Percentiles rank a stretch among this genome's conserved stretches.
Conservation (phyloP, 2,888 invertebrate genomes). For the Heliconius aoede region DNA sequence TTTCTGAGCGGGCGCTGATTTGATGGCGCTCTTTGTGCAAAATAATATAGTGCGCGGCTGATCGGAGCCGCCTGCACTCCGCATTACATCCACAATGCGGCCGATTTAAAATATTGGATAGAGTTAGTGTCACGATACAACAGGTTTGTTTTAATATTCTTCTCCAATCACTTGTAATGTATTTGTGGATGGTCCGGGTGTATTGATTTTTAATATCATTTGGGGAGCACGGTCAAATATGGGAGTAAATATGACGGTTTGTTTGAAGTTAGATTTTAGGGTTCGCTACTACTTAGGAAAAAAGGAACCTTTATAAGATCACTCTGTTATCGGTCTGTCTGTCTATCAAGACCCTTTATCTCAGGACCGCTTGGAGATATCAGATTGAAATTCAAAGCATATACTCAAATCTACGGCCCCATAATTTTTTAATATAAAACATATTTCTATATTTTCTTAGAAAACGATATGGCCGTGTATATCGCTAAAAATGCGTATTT, state of each 20-base stretch:
- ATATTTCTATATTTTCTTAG: no score
- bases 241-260: not conserved
- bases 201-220: constrained; percentile 4
- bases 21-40: constrained; percentile 70
- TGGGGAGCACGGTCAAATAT: constrained; percentile 8
- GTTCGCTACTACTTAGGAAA: no score
- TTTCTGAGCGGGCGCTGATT: constrained; percentile 66
- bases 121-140: constrained; percentile 51
- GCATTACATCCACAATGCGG: constrained; percentile 70
- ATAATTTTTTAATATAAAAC: no score
- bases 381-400: no score
- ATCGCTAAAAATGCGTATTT: no score
- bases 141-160: constrained; percentile 46
- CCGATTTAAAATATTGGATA: constrained; percentile 69
- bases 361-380: no score
- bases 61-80: constrained; percentile 70
- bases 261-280: no score
- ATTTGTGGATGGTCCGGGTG: constrained; percentile 14
- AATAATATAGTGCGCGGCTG: constrained; percentile 71
- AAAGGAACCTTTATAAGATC: no score
- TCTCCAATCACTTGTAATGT: constrained; percentile 33
- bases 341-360: no score
- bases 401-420: no score
- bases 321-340: no score
- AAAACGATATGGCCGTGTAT: no score